Evolutionary conservation across 2,888 invertebrate genomes (phyloP).

Genomic region (Tupiocoris notatus): DNA sequence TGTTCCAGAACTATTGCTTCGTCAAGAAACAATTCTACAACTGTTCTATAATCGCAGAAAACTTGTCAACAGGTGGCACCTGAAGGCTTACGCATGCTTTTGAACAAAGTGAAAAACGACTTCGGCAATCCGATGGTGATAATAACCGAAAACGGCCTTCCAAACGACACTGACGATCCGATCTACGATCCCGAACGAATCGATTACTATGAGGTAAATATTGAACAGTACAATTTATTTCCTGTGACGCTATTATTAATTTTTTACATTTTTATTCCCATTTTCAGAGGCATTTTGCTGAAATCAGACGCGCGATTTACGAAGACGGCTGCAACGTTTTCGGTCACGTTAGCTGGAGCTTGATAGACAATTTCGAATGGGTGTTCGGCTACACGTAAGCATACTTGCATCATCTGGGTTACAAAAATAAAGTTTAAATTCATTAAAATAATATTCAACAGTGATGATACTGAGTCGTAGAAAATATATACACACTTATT

Average conservation of each 20-base stretch:
- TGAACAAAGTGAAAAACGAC: constrained; percentile 55
- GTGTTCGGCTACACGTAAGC: constrained; percentile 68
- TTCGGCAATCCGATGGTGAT: constrained; percentile 55
- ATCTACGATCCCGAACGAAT: constrained; percentile 53
- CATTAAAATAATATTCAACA: too few species aligned
- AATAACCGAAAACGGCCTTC: constrained; percentile 57
- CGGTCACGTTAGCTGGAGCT: constrained; percentile 74
- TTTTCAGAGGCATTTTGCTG: constrained; percentile 55
- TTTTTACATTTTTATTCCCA: neutral
- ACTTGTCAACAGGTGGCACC: constrained; percentile 56
- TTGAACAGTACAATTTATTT: neutral
- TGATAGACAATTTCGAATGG: constrained; percentile 84
- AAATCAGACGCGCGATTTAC: constrained; percentile 57
- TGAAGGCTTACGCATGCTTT: constrained; percentile 55
- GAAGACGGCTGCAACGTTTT: constrained; percentile 59
- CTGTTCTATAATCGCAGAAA: too few species aligned
- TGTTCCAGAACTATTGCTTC: too few species aligned
- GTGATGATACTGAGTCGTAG: too few species aligned
- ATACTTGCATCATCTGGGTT: too few species aligned
- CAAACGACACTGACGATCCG: constrained; percentile 48
- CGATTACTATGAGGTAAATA: constrained; percentile 48
- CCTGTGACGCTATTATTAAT: neutral
- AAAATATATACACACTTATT: too few species aligned
- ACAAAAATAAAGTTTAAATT: too few species aligned
- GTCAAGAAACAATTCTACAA: too few species aligned